phyloP scores from a whole-genome alignment of 64 coral and sea anemone species.

The Stichodactyla mertensii region DNA sequence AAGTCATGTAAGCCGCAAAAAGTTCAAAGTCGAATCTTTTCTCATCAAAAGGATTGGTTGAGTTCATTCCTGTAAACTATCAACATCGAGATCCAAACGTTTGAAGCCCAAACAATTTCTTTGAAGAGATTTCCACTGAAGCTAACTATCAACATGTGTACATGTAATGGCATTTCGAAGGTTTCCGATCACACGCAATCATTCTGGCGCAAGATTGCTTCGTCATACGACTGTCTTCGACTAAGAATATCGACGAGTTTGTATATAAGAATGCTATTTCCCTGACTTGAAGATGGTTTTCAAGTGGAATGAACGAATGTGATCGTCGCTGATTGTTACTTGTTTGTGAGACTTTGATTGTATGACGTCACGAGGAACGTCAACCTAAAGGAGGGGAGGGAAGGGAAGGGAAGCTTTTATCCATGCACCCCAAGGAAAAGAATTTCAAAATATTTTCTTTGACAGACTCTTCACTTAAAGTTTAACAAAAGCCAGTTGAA shows the following conservation, averaged over 20 bases:
- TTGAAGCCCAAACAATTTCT: background rate
- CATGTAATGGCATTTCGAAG: background rate
- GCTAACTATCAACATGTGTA: background rate
- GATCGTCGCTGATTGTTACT: too few species aligned
- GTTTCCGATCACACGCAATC: background rate
- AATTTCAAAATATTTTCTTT: too few species aligned
- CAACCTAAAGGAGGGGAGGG: background rate
- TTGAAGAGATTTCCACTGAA: background rate
- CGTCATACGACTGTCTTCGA: background rate
- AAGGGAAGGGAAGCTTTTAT: background rate
- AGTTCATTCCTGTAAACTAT: conserved; percentile 46
- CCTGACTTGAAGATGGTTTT: too few species aligned
- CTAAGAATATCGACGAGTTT: background rate
- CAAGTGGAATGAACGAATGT: too few species aligned
- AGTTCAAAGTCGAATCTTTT: conserved; percentile 56
- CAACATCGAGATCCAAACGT: background rate
- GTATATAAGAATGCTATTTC: too few species aligned
- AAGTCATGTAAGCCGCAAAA: conserved; percentile 69
- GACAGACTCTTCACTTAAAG: too few species aligned
- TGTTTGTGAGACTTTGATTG: too few species aligned
- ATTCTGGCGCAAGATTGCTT: background rate
- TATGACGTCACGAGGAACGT: background rate
- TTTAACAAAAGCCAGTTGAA: too few species aligned
- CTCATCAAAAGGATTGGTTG: conserved; percentile 34
- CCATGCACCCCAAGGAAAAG: too few species aligned